These are phyloP conservation scores for Typhlomys cinereus DNA, from an alignment of 2,113 vertebrate species.

Conservation along the genomic window DNA sequence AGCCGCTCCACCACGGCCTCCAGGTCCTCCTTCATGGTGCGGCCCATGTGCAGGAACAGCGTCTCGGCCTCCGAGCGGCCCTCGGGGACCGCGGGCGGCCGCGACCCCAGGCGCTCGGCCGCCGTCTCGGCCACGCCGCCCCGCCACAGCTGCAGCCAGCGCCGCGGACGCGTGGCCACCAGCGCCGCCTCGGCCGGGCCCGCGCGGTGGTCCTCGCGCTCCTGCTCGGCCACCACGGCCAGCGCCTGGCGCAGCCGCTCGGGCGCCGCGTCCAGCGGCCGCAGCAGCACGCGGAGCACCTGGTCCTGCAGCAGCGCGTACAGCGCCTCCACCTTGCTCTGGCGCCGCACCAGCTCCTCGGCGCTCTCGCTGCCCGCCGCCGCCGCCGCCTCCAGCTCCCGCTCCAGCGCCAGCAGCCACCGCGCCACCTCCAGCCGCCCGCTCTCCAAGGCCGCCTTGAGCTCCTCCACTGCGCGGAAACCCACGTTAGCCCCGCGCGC, in stretches of 20 bases:
- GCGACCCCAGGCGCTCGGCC: slow-evolving; percentile 80
- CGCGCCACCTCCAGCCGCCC: slow-evolving; percentile 68
- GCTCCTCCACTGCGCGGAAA: slow-evolving; percentile 65
- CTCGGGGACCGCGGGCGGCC: slow-evolving; percentile 14
- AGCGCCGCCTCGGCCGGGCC: not conserved
- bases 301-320: slow-evolving; percentile 78
- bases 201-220: slow-evolving; percentile 86
- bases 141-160: slow-evolving; percentile 86
- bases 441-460: slow-evolving; percentile 67
- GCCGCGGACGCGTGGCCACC: slow-evolving; percentile 82
- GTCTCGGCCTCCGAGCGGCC: slow-evolving; percentile 83
- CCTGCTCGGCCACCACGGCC: slow-evolving; percentile 86
- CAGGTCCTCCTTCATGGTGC: slow-evolving; percentile 89
- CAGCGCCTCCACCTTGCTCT: slow-evolving; percentile 82
- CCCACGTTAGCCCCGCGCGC: not conserved
- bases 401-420: slow-evolving; percentile 86
- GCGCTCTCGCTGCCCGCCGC: not conserved
- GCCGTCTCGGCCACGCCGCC: slow-evolving; percentile 79
- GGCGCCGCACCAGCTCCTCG: slow-evolving; percentile 66
- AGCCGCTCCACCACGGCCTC: slow-evolving; percentile 84
- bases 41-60: slow-evolving; percentile 87
- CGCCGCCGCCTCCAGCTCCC: slow-evolving; percentile 75
- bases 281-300: slow-evolving; percentile 81
- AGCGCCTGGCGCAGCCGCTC: slow-evolving; percentile 87
- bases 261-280: slow-evolving; percentile 81